A percentile compares a stretch with the other conserved stretches of the same genome.
Conservation (phyloP, 1,140 invertebrate genomes). For the Brachionus paranguensis region DNA sequence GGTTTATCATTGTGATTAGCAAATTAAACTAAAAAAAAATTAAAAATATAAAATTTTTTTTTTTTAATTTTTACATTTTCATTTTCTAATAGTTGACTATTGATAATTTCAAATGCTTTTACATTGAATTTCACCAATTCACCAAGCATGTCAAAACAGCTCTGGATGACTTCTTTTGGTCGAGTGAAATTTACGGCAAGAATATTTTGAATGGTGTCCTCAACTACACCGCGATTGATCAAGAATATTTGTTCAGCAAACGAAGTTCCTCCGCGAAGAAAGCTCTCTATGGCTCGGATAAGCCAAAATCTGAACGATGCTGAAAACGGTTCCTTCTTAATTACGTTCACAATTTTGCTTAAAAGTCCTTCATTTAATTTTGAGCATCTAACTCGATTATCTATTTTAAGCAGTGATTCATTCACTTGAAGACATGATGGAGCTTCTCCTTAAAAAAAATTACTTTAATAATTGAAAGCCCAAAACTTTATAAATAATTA, state of each 20-base stretch:
- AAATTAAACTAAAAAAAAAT: constrained; percentile 48
- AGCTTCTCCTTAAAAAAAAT: not conserved
- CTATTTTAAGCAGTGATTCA: not conserved
- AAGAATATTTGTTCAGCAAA: constrained; percentile 58
- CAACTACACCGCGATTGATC: constrained; percentile 54
- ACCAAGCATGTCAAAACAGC: constrained; percentile 58
- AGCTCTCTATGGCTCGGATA: constrained; percentile 57
- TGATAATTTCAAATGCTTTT: constrained; percentile 55
- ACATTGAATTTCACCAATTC: constrained; percentile 58
- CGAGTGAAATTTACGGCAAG: constrained; percentile 41
- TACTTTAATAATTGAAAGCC: not conserved
- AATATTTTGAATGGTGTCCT: constrained; percentile 44
- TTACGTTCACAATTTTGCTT: constrained; percentile 56
- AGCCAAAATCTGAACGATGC: constrained; percentile 58
- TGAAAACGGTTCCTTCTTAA: constrained; percentile 55
- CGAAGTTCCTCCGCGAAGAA: constrained; percentile 55
- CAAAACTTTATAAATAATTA: not conserved
- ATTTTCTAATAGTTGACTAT: constrained; percentile 48
- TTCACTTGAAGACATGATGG: not conserved
- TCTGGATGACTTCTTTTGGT: constrained; percentile 58
- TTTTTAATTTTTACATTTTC: constrained; percentile 44
- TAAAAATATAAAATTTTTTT: not conserved
- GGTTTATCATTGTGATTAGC: constrained; percentile 54
- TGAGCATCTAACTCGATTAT: constrained; percentile 27
- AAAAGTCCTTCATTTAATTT: constrained; percentile 52